Evolutionary conservation across 2,113 vertebrate genomes (phyloP).

Genomic region (Scomber japonicus): DNA sequence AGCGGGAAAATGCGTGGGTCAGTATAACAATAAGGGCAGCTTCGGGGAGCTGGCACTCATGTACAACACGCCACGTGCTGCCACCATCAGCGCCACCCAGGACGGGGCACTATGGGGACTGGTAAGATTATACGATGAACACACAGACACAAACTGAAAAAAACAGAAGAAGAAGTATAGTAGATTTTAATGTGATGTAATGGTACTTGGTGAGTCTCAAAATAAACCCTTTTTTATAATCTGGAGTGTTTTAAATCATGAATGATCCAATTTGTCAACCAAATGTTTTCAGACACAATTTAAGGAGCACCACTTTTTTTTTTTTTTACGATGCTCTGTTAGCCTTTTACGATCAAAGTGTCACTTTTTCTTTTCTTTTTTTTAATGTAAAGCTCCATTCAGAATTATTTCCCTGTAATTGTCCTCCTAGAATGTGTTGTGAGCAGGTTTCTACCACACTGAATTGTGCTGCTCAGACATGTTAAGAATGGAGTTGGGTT

Average conservation of each 20-base stretch:
- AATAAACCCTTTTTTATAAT: background rate
- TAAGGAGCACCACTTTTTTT: background rate
- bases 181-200: no score
- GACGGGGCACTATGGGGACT: conserved; percentile 97
- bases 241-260: background rate
- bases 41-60: conserved; percentile 98
- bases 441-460: conserved; percentile 1
- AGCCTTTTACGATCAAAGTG: no score
- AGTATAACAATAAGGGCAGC: conserved; percentile 96
- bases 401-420: background rate
- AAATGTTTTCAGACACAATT: background rate
- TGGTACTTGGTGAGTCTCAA: background rate
- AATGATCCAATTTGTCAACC: background rate
- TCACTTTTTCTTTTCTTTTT: background rate
- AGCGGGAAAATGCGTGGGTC: conserved; percentile 90
- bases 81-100: conserved; percentile 94
- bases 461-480: conserved; percentile 24
- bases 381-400: background rate
- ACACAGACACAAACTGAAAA: background rate
- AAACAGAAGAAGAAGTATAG: background rate
- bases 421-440: background rate
- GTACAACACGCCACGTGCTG: conserved; percentile 98
- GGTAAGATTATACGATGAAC: conserved; percentile 84
- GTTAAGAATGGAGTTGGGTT: conserved; percentile 70
- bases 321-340: no score